Evolutionary conservation across 2,113 vertebrate genomes (phyloP).

Genomic region (Pitta sordida): DNA sequence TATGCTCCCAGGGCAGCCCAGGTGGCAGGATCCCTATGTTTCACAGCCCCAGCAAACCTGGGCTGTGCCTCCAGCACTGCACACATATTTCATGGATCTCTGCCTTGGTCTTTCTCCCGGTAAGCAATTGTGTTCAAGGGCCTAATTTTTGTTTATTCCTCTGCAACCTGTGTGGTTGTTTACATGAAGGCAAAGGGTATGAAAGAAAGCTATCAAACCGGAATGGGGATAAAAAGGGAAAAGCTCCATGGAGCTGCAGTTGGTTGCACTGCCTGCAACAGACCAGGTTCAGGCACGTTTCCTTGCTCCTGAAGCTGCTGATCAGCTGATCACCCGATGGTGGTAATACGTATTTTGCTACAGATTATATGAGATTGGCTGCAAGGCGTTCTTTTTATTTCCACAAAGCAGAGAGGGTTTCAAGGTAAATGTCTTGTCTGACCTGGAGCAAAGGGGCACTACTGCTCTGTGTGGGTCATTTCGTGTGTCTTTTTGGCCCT

Average conservation of each 20-base stretch:
- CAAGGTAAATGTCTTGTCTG: neutral
- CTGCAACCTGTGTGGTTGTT: neutral
- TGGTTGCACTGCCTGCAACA: neutral
- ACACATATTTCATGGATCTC: neutral
- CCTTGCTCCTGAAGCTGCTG: neutral
- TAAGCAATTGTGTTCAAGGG: neutral
- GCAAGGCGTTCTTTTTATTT: neutral
- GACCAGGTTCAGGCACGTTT: neutral
- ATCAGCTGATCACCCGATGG: neutral
- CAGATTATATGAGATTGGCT: neutral
- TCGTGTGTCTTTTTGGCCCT: fast-evolving
- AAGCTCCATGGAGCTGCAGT: neutral
- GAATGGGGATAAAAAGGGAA: neutral
- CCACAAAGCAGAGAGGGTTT: neutral
- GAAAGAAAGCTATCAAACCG: neutral
- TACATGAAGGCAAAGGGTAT: neutral
- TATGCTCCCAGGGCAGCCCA: neutral
- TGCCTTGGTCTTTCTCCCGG: neutral
- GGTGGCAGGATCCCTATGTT: fast-evolving
- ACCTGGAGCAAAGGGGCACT: neutral
- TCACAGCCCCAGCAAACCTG: neutral
- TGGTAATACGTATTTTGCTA: neutral
- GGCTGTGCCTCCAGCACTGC: fast-evolving
- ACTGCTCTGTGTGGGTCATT: neutral
- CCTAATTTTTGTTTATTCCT: neutral